These are phyloP conservation scores for Manis crassicaudata DNA, from an alignment of 2,797 vertebrate species.

Conservation along the genomic window DNA sequence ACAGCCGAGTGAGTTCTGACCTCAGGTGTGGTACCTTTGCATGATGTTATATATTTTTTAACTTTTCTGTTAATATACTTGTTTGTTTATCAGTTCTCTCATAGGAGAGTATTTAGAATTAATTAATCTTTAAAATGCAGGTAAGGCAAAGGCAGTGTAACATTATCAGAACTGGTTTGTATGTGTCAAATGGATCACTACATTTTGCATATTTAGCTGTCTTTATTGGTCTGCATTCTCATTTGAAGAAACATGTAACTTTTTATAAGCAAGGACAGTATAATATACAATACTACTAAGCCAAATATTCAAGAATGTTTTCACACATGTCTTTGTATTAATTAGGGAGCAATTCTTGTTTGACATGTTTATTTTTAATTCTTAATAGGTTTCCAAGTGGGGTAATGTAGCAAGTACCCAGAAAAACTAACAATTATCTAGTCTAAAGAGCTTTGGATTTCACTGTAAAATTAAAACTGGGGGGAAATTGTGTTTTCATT, in stretches of 20 bases:
- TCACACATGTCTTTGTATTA: constrained; percentile 78
- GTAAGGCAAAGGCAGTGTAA: constrained; percentile 61
- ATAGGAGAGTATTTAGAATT: constrained; percentile 60
- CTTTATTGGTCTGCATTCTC: constrained; percentile 68
- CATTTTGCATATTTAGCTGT: constrained; percentile 57
- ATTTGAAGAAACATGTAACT: constrained; percentile 77
- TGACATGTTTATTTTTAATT: constrained; percentile 83
- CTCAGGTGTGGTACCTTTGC: not conserved
- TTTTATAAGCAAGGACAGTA: constrained; percentile 75
- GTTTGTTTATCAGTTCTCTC: constrained; percentile 62
- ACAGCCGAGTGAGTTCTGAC: not conserved
- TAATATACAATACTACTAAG: constrained; percentile 76
- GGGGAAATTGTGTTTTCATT: constrained; percentile 75
- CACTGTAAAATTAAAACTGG: constrained; percentile 79
- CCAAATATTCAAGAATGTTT: constrained; percentile 76
- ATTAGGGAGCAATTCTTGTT: constrained; percentile 79
- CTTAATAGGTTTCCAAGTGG: constrained; percentile 79
- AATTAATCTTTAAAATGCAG: constrained; percentile 66
- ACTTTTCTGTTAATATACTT: constrained; percentile 49
- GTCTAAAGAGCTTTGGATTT: constrained; percentile 80
- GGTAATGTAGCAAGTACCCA: constrained; percentile 76
- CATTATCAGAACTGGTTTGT: constrained; percentile 54
- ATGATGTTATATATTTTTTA: constrained; percentile 36
- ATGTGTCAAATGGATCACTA: constrained; percentile 44
- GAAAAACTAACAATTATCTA: constrained; percentile 83